These are phyloP conservation scores for Drosophila cardini DNA, from an alignment of 1,140 invertebrate species.

Conservation along the genomic window DNA sequence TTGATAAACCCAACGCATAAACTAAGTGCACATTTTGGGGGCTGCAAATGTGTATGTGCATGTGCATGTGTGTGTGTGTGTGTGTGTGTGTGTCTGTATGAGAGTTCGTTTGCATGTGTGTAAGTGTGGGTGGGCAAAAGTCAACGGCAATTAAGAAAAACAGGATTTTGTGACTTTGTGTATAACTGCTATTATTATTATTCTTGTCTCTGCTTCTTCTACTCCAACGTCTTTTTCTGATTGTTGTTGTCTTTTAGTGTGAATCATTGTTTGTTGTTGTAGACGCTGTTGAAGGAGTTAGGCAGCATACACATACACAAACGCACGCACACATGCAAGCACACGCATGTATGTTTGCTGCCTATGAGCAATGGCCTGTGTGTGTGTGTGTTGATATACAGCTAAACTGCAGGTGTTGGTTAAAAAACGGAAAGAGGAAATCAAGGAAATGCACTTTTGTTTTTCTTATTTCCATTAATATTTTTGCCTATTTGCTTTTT, in stretches of 20 bases:
- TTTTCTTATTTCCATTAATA: constrained; percentile 8
- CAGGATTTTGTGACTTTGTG: constrained; percentile 34
- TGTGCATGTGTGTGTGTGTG: neutral
- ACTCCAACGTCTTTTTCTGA: neutral
- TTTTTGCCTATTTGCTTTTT: neutral
- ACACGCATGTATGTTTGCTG: constrained; percentile 9
- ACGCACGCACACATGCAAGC: neutral
- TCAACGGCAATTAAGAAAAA: constrained; percentile 31
- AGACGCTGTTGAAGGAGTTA: constrained; percentile 16
- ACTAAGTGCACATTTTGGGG: constrained; percentile 51
- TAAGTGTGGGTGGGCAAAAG: constrained; percentile 22
- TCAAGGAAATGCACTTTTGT: constrained; percentile 16
- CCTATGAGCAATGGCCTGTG: neutral
- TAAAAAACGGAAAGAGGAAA: constrained; percentile 27
- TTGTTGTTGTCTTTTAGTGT: constrained; percentile 18
- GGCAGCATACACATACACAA: constrained; percentile 10
- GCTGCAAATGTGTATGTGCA: constrained; percentile 3
- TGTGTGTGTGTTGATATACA: constrained; percentile 23
- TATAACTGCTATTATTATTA: constrained; percentile 31
- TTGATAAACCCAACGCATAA: constrained; percentile 68
- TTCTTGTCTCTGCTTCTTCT: constrained; percentile 10
- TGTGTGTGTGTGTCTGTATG: neutral
- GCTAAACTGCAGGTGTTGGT: constrained; percentile 34
- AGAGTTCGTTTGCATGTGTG: neutral
- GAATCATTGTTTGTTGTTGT: constrained; percentile 29